These are phyloP conservation scores for Callospermophilus lateralis DNA, from an alignment of 2,113 vertebrate genomes.

Conservation along the genomic window DNA sequence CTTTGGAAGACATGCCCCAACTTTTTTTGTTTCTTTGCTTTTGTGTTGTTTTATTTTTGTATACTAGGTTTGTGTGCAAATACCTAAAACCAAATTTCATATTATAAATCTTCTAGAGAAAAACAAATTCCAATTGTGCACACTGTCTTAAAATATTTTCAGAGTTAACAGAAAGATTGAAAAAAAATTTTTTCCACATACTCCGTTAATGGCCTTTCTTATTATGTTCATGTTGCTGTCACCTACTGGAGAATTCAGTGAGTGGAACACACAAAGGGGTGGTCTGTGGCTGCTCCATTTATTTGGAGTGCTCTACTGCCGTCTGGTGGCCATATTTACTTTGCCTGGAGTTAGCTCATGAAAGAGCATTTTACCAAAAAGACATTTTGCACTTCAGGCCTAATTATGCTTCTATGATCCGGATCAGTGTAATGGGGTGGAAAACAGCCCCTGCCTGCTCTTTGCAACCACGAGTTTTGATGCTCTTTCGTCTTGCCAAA, in stretches of 20 bases:
- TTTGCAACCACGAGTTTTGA: not conserved
- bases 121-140: not conserved
- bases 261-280: not conserved
- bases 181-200: not conserved
- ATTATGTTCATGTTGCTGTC: slow-evolving; percentile 17
- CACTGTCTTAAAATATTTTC: not conserved
- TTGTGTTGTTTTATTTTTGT: not conserved
- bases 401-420: not conserved
- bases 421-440: not conserved
- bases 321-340: slow-evolving; percentile 8
- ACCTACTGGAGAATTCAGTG: not conserved
- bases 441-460: not conserved
- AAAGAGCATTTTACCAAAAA: not conserved
- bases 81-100: not conserved
- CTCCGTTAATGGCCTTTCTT: not conserved
- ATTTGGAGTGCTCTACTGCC: slow-evolving; percentile 59
- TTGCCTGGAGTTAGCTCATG: rapidly evolving
- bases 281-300: rapidly evolving
- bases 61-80: slow-evolving; percentile 13
- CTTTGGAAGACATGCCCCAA: not conserved
- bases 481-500: not conserved
- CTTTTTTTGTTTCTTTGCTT: no score
- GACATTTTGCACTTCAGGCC: not conserved
- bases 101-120: not conserved
- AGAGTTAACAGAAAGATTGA: slow-evolving; percentile 20